These are phyloP conservation scores for Pterobdella sp. DNA, from an alignment of 2,888 invertebrate genomes.

Conservation along the genomic window DNA sequence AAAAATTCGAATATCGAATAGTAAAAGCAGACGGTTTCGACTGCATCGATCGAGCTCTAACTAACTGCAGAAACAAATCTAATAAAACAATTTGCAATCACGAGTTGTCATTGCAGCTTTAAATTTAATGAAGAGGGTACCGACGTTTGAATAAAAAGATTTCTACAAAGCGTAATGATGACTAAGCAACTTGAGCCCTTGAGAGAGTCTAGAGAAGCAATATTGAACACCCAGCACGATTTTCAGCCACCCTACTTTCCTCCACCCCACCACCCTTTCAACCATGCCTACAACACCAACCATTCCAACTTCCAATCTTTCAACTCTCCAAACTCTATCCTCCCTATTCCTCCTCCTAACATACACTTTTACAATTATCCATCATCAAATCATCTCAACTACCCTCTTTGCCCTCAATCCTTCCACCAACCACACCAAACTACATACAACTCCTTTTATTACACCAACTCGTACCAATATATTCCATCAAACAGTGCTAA, in stretches of 20 bases:
- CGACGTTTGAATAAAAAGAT: too few species aligned
- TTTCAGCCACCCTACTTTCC: conserved; percentile 10
- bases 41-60: too few species aligned
- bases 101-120: too few species aligned
- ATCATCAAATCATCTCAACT: background rate
- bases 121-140: too few species aligned
- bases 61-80: too few species aligned
- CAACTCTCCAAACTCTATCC: background rate
- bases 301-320: background rate
- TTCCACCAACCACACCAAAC: background rate
- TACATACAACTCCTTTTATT: background rate
- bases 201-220: background rate
- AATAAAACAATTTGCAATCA: too few species aligned
- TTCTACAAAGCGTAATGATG: background rate
- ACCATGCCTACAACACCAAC: background rate
- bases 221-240: background rate
- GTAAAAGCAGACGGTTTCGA: too few species aligned
- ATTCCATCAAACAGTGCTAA: too few species aligned
- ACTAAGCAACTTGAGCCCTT: background rate
- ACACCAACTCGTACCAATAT: background rate
- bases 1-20: too few species aligned
- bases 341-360: background rate
- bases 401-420: background rate
- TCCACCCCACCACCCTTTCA: conserved; percentile 2
- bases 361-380: background rate